Percentiles rank a stretch among this genome's conserved stretches.
Conservation (phyloP, 2,113 vertebrate genomes). For the Grantiella picta region DNA sequence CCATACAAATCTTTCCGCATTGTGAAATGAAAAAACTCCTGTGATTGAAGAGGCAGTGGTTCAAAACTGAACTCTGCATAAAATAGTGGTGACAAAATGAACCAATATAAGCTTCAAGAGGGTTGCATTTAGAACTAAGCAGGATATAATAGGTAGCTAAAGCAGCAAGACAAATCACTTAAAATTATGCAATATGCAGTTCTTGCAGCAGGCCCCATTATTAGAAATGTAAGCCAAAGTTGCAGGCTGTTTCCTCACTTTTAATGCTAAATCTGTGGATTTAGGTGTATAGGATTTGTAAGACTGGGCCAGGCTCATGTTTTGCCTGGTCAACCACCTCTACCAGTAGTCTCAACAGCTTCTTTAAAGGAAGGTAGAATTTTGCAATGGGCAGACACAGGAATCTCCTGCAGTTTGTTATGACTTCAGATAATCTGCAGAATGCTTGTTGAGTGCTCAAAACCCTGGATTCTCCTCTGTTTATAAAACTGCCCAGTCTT, state of each 20-base stretch:
- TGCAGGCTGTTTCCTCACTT: not conserved
- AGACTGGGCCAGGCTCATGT: not conserved
- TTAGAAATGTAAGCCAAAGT: not conserved
- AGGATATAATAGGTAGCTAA: not conserved
- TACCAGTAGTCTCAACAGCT: not conserved
- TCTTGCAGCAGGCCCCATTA: not conserved
- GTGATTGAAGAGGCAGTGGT: not conserved
- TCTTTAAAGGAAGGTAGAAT: not conserved
- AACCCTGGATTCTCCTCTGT: not conserved
- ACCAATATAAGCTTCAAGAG: not conserved
- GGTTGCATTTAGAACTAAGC: not conserved
- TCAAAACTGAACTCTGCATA: not conserved
- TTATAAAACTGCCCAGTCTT: not conserved
- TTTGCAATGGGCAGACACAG: not conserved
- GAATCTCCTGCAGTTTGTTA: not conserved
- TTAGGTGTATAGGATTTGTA: not conserved
- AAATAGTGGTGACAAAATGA: not conserved
- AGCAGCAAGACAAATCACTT: not conserved
- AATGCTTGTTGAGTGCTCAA: not conserved
- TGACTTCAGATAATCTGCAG: not conserved
- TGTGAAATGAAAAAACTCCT: not conserved
- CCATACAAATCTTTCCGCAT: not conserved
- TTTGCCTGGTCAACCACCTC: not conserved
- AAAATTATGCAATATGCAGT: not conserved
- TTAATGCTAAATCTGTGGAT: not conserved